phyloP scores from a whole-genome alignment of 2,888 invertebrate genomes.

The Cryptus armator region DNA sequence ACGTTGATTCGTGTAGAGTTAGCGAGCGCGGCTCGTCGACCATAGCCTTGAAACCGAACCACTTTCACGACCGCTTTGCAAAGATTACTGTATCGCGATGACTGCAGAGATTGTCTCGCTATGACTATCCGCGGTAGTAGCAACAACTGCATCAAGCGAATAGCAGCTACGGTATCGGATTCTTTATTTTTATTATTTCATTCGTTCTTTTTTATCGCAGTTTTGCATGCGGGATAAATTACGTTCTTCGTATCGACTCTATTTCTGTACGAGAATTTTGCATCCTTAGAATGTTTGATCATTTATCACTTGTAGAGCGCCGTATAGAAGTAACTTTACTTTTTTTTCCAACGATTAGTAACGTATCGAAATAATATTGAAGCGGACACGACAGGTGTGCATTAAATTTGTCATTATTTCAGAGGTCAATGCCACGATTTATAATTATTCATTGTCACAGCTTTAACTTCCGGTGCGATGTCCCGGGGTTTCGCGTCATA shows the following conservation, averaged over 20 bases:
- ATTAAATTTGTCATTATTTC: background rate
- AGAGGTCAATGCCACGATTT: conserved; percentile 14
- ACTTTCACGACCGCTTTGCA: conserved; percentile 48
- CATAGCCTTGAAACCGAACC: conserved; percentile 52
- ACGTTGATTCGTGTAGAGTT: conserved; percentile 27
- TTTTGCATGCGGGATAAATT: background rate
- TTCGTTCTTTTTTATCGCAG: background rate
- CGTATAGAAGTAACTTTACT: background rate
- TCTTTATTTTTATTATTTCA: background rate
- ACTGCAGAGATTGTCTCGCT: conserved; percentile 37
- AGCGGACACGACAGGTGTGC: too few species aligned
- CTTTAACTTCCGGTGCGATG: conserved; percentile 7
- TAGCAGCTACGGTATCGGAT: background rate
- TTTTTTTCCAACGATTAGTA: too few species aligned
- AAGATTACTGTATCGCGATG: conserved; percentile 43
- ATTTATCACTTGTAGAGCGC: background rate
- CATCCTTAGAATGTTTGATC: background rate
- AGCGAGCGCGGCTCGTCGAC: conserved; percentile 5
- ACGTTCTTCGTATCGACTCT: background rate
- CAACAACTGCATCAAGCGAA: background rate
- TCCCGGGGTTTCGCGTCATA: background rate
- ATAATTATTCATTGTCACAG: background rate
- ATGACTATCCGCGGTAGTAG: background rate
- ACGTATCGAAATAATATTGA: too few species aligned
- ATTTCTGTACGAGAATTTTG: background rate